Percentiles rank a stretch among this genome's conserved stretches.
Evolutionary conservation across 1,140 invertebrate species (phyloP).

Genomic region (Monomorium pharaonis): DNA sequence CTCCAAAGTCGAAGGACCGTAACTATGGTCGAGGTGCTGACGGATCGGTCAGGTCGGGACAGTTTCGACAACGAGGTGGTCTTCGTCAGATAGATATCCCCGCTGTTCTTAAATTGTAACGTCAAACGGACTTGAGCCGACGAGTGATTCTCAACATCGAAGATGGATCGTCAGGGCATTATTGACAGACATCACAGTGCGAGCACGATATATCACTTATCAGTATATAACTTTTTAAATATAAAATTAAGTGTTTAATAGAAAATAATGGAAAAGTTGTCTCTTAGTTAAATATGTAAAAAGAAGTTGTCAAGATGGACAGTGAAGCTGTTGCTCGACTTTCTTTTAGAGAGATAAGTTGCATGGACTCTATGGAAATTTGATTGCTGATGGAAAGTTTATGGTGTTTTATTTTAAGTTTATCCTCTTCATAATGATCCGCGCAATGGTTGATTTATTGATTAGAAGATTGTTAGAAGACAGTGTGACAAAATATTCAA

Average conservation of each 20-base stretch:
- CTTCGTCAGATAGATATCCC: not conserved
- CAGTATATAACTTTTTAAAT: not conserved
- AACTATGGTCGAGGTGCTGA: too few relatives aligned
- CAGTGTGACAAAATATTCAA: not conserved
- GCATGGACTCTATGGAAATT: not conserved
- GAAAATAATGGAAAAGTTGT: not conserved
- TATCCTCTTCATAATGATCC: not conserved
- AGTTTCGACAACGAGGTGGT: not conserved
- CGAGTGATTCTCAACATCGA: not conserved
- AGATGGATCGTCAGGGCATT: not conserved
- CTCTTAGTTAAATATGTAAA: not conserved
- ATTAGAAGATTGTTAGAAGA: slow-evolving; percentile 27
- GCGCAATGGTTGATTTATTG: not conserved
- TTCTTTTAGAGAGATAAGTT: not conserved
- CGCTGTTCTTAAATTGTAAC: not conserved
- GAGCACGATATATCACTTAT: not conserved
- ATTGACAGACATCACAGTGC: not conserved
- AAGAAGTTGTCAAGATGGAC: not conserved
- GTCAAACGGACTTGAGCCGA: not conserved
- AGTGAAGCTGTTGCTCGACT: not conserved
- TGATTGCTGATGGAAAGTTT: not conserved
- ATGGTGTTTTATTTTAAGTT: not conserved
- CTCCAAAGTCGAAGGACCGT: too few relatives aligned
- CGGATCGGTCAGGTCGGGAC: not conserved
- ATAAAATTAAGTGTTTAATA: slow-evolving; percentile 14